Evolutionary conservation across 2,888 invertebrate genomes (phyloP), one percentile per base, ranked within the genome.

Genomic region (Hyppa rectilinea): DNA sequence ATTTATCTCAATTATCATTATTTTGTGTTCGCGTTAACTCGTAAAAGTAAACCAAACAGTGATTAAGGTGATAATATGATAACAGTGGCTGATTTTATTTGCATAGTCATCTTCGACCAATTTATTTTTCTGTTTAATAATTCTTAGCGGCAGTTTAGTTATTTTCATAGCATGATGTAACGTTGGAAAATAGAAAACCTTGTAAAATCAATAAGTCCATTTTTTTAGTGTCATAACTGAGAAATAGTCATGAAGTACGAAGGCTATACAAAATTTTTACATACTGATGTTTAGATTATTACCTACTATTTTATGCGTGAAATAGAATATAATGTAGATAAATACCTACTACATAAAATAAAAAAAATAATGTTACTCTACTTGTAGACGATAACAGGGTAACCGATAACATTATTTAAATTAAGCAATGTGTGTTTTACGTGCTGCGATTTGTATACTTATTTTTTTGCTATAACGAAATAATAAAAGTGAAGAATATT

Each of bases 371-470:
- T 17, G 43, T 47, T 20, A 49, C 47, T 52, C 34, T 59, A 52
- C 36, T 52, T 38, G 31, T 38, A 23, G 17, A 45, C 38, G 68
- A 69, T 79, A 72, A 63, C 62, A 47, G n/a, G n/a, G 45, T 34
- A 40, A 45, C 55, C 56, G 38, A 62, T 71, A 58, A 31, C 38
- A 58, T 36, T 26, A 14, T 34, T 61, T 69, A 52, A 49, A 38
- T 50, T 29, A 40, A 55, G 31, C 60, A 49, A 29, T 43, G 14
- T 23, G 14, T 55, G 4, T 45, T 64, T 72, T 55, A 63, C 17
- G 26, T 9, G 23, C 9, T 20, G 17, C 6, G 5, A 31, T 63
- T 12, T 52, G 29, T n/a, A 34, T 9, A n/a, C n/a, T n/a, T n/a
- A n/a, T 1, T 10, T 23, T 36, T 36, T 50, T 47, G 23, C 1